Percentiles rank a stretch among this genome's conserved stretches.
phyloP scores from a whole-genome alignment of 1,140 invertebrate genomes.

The Mylabris phalerata region DNA sequence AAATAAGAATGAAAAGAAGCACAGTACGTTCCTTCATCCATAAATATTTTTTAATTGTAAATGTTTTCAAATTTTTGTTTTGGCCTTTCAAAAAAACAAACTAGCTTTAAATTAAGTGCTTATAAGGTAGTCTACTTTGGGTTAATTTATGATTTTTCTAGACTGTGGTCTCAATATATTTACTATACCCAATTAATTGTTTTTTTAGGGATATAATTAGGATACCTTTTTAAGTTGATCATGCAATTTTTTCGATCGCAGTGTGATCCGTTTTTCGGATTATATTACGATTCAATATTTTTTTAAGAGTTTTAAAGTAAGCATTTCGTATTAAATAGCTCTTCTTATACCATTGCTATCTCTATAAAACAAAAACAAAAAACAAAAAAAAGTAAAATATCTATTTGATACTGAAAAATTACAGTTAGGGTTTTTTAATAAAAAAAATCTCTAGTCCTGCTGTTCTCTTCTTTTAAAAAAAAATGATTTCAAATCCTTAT shows the following conservation, averaged over 20 bases:
- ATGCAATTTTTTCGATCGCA: conserved; percentile 13
- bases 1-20: conserved; percentile 9
- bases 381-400: not conserved
- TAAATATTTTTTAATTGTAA: conserved; percentile 7
- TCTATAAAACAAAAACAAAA: conserved; percentile 8
- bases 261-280: not conserved
- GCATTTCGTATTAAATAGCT: conserved; percentile 31
- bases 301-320: conserved; percentile 6
- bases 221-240: conserved; percentile 21
- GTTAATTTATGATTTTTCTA: conserved; percentile 25
- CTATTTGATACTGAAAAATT: conserved; percentile 37
- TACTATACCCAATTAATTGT: conserved; percentile 22
- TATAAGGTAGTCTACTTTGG: conserved; percentile 22
- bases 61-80: not conserved
- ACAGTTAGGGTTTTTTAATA: conserved; percentile 39
- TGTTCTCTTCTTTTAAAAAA: conserved; percentile 32
- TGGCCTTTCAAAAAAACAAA: too few species aligned
- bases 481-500: conserved; percentile 17
- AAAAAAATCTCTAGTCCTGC: conserved; percentile 42
- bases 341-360: conserved; percentile 36
- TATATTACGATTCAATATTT: too few species aligned
- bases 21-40: conserved; percentile 10
- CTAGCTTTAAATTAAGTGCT: conserved; percentile 13
- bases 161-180: conserved; percentile 33
- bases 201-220: conserved; percentile 27